Percentiles rank a stretch among this genome's conserved stretches.
Conservation (phyloP, 2,113 vertebrate species). For the Aegotheles bennettii region DNA sequence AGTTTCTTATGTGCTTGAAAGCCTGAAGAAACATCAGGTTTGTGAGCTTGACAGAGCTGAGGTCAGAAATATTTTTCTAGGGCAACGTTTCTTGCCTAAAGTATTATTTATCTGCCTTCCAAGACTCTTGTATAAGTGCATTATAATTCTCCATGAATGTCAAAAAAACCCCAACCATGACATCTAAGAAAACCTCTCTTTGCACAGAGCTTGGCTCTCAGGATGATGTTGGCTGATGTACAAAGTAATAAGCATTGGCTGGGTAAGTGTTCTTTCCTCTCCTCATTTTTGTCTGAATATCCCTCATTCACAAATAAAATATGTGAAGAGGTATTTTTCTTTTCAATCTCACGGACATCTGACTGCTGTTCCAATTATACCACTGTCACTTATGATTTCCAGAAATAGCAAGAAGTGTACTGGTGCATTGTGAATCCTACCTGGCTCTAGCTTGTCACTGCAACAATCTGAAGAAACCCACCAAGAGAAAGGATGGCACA, state of each 20-base stretch:
- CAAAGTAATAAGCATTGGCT: background rate
- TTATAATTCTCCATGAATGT: background rate
- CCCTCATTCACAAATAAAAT: background rate
- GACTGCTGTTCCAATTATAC: background rate
- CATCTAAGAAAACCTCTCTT: background rate
- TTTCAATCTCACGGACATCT: background rate
- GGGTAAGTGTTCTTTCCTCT: background rate
- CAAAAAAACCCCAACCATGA: background rate
- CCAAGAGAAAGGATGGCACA: background rate
- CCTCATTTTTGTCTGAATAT: background rate
- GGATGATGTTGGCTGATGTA: background rate
- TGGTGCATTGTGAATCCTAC: background rate
- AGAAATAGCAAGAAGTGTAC: background rate
- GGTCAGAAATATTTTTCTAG: background rate
- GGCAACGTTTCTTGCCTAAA: background rate
- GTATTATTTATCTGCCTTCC: background rate
- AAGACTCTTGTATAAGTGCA: background rate
- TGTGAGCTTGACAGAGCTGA: background rate
- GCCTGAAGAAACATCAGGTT: background rate
- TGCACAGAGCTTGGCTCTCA: background rate
- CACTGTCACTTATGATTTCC: background rate
- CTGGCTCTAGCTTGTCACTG: background rate
- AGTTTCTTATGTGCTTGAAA: background rate
- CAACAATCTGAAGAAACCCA: background rate
- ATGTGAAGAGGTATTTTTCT: background rate